A percentile compares a stretch with the other conserved stretches of the same genome.
Conservation (phyloP, 2,113 vertebrate genomes). For the Silurus meridionalis region DNA sequence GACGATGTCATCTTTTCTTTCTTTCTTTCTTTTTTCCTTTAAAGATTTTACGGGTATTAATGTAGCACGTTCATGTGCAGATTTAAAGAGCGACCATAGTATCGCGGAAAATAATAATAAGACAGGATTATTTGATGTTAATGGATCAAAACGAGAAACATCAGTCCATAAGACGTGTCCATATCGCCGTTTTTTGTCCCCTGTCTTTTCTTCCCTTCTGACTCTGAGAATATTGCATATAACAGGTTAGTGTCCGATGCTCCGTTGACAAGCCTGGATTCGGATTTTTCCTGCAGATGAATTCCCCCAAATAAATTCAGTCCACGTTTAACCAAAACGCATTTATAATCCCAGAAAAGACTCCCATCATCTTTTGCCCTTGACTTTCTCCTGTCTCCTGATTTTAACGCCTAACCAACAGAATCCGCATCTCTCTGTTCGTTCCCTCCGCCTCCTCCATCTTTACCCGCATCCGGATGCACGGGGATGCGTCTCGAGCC, state of each 20-base stretch:
- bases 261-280: background rate
- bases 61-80: background rate
- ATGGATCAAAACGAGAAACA: background rate
- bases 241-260: conserved; percentile 18
- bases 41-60: background rate
- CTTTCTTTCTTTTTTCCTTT: background rate
- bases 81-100: background rate
- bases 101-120: background rate
- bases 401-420: conserved; percentile 36
- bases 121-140: background rate
- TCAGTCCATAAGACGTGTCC: background rate
- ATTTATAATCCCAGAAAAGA: background rate
- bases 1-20: conserved; percentile 57
- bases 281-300: background rate
- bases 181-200: background rate
- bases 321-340: background rate
- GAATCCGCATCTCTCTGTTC: conserved; percentile 67
- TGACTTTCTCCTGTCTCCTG: background rate
- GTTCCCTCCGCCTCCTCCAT: conserved; percentile 67
- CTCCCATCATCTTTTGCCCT: background rate
- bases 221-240: conserved; percentile 7
- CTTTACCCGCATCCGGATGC: conserved; percentile 66
- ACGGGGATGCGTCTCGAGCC: conserved; percentile 38
- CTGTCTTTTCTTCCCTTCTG: background rate
- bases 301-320: background rate